phyloP scores from a whole-genome alignment of 2,888 invertebrate genomes.

The Uloborus plumipes region DNA sequence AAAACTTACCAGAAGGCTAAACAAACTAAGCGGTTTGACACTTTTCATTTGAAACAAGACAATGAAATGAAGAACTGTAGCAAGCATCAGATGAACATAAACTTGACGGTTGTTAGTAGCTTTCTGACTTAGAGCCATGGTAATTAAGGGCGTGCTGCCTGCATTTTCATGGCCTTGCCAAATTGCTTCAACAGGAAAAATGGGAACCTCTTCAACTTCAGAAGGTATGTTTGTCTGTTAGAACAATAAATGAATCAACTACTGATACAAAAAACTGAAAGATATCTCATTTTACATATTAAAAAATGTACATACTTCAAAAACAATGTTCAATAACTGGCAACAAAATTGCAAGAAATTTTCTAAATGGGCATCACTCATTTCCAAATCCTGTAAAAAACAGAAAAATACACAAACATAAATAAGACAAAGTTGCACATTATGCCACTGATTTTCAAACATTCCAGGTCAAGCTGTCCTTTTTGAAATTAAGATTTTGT shows the following conservation, averaged over 20 bases:
- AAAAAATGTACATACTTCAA: constrained; percentile 73
- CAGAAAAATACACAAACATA: constrained; percentile 8
- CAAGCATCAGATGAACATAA: constrained; percentile 84
- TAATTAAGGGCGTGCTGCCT: constrained; percentile 78
- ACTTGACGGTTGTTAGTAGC: constrained; percentile 82
- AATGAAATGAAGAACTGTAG: constrained; percentile 83
- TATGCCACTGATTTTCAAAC: too few species aligned
- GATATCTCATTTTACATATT: neutral
- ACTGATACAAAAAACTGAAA: neutral
- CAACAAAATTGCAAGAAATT: constrained; percentile 73
- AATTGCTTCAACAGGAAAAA: constrained; percentile 71
- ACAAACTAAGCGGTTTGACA: constrained; percentile 81
- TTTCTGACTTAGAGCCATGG: constrained; percentile 83
- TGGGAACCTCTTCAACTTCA: constrained; percentile 71
- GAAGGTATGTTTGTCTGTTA: constrained; percentile 64
- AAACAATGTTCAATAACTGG: constrained; percentile 75
- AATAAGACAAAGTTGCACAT: too few species aligned
- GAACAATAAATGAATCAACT: neutral
- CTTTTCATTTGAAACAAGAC: constrained; percentile 81
- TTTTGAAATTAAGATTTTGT: too few species aligned
- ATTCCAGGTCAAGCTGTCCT: too few species aligned
- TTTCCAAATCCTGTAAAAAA: constrained; percentile 70
- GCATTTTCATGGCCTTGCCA: constrained; percentile 67
- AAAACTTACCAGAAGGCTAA: constrained; percentile 78
- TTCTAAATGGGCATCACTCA: constrained; percentile 70